Percentiles rank a stretch among this genome's conserved stretches.
These are phyloP conservation scores for Neosilurus hyrtlii DNA, from an alignment of 2,797 vertebrate genomes.

Conservation along the genomic window DNA sequence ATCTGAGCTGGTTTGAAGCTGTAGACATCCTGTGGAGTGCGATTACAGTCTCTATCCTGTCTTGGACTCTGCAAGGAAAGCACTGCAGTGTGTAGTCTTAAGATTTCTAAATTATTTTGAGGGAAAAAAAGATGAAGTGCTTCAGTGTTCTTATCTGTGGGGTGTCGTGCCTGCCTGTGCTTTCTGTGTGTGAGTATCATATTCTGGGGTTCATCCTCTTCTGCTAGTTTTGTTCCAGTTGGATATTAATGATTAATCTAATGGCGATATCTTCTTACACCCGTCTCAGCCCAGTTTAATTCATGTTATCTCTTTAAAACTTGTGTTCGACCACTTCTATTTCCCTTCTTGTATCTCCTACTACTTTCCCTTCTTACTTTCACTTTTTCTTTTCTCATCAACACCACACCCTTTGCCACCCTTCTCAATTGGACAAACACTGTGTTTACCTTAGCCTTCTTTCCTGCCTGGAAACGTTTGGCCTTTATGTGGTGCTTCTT, in stretches of 20 bases:
- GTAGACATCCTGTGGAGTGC: constrained; percentile 46
- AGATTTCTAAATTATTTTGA: constrained; percentile 30
- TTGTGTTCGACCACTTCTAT: not conserved
- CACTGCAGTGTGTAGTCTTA: not conserved
- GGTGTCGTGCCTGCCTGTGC: constrained; percentile 4
- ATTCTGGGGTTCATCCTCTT: constrained; percentile 23
- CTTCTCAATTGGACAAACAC: constrained; percentile 21
- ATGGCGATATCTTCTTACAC: constrained; percentile 8
- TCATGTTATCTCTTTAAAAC: constrained; percentile 4
- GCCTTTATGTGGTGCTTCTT: constrained; percentile 24
- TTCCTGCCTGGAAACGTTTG: constrained; percentile 21
- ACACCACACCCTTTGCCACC: constrained; percentile 19
- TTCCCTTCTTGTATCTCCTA: not conserved
- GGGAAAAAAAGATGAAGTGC: constrained; percentile 27
- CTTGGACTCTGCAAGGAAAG: constrained; percentile 18
- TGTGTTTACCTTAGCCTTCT: constrained; percentile 37
- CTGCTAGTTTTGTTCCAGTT: constrained; percentile 18
- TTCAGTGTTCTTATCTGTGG: constrained; percentile 33
- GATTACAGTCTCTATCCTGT: constrained; percentile 47
- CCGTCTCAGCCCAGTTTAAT: not conserved
- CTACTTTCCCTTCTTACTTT: not conserved
- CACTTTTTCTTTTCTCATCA: constrained; percentile 9
- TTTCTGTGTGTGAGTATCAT: constrained; percentile 10
- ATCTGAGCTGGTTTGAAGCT: constrained; percentile 42
- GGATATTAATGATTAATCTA: constrained; percentile 28